Evolutionary conservation across 2,113 vertebrate genomes (phyloP).

Genomic region (Aptenodytes forsteri): DNA sequence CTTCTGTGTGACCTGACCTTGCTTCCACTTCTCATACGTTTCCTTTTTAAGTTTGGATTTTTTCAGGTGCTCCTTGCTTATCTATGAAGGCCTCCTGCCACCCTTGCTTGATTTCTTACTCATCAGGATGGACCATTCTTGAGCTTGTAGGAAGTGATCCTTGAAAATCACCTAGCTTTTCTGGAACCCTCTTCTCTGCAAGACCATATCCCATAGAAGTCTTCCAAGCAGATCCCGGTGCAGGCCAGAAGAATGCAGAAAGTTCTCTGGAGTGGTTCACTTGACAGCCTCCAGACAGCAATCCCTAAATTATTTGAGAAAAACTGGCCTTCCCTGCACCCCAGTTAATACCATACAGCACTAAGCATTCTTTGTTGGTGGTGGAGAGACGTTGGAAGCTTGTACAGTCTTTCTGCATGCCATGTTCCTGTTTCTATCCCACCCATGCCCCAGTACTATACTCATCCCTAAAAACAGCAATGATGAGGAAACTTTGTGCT

Average conservation of each 20-base stretch:
- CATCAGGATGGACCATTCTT: neutral
- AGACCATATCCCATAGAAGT: neutral
- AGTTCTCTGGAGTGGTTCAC: neutral
- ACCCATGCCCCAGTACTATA: neutral
- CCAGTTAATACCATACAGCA: neutral
- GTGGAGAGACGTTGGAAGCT: neutral
- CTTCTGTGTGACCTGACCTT: neutral
- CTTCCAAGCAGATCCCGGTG: neutral
- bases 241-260: neutral
- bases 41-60: neutral
- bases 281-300: neutral
- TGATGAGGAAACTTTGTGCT: neutral
- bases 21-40: neutral
- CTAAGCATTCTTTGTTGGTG: neutral
- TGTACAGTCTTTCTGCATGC: neutral
- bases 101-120: neutral
- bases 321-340: neutral
- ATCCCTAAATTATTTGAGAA: neutral
- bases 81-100: neutral
- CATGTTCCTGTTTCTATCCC: neutral
- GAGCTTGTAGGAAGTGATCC: neutral
- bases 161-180: neutral
- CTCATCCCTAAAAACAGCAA: neutral
- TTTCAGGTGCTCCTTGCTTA: neutral
- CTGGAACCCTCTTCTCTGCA: neutral